phyloP scores from a whole-genome alignment of 2,113 vertebrate genomes.

The Myanophis thanlyinensis region DNA sequence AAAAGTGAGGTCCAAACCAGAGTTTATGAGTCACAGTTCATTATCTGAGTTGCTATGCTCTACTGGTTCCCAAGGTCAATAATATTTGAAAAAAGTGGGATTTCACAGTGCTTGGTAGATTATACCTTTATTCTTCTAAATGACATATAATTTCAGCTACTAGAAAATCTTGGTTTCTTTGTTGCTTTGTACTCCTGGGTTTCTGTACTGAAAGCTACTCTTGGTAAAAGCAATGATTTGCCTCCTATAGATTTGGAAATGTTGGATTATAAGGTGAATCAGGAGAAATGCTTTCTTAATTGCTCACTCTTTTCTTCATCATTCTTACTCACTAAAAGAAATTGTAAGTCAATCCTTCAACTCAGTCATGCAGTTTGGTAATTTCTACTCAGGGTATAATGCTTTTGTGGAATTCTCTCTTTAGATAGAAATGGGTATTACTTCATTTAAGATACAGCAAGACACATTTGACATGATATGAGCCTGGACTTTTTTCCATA shows the following conservation, averaged over 20 bases:
- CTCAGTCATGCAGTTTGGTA: background rate
- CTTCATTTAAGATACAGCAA: background rate
- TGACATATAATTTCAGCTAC: background rate
- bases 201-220: background rate
- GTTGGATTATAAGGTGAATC: background rate
- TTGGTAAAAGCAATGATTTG: slow-evolving; percentile 4
- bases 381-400: background rate
- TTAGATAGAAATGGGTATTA: background rate
- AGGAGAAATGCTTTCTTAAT: background rate
- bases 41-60: background rate
- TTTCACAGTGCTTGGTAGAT: slow-evolving; percentile 13
- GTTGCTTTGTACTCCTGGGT: background rate
- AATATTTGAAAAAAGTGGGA: background rate
- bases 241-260: background rate
- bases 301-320: background rate
- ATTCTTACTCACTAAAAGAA: background rate
- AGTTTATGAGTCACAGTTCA: slow-evolving; percentile 2
- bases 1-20: background rate
- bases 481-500: background rate
- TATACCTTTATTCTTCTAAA: slow-evolving; percentile 15
- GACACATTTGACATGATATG: background rate
- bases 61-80: background rate
- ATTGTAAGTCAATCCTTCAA: background rate
- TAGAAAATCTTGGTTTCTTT: background rate
- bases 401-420: background rate